phyloP scores from a whole-genome alignment of 1,140 invertebrate genomes.

The Conopomorpha cramerella region DNA sequence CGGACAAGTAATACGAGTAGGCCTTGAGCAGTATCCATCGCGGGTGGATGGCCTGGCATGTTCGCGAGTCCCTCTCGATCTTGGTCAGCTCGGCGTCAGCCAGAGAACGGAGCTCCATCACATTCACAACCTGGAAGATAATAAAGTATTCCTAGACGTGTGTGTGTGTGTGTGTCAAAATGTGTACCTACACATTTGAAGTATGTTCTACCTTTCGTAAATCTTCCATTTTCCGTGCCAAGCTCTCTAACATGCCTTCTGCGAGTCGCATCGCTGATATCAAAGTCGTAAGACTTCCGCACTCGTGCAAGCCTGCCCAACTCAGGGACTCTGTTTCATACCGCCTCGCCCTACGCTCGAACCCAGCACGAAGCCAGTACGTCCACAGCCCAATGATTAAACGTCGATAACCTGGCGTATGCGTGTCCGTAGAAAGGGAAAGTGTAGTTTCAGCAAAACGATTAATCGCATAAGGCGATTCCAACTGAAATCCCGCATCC shows the following conservation, averaged over 20 bases:
- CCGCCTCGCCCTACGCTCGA: constrained; percentile 24
- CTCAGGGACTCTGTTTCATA: constrained; percentile 37
- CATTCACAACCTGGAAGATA: constrained; percentile 31
- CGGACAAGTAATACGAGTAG: constrained; percentile 25
- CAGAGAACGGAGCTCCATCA: constrained; percentile 42
- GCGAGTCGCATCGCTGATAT: constrained; percentile 35
- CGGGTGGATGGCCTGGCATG: constrained; percentile 20
- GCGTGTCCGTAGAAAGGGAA: constrained; percentile 15
- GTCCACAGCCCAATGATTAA: constrained; percentile 37
- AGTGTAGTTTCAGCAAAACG: constrained; percentile 28
- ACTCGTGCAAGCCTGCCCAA: constrained; percentile 18
- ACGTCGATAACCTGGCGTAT: constrained; percentile 20
- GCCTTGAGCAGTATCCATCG: constrained; percentile 33
- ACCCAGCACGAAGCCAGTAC: constrained; percentile 33
- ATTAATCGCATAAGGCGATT: constrained; percentile 33
- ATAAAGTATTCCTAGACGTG: not conserved
- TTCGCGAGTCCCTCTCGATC: constrained; percentile 29
- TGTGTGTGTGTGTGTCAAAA: not conserved
- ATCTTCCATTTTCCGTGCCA: constrained; percentile 43
- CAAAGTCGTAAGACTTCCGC: constrained; percentile 21
- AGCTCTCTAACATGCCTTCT: constrained; percentile 45
- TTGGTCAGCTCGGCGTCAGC: constrained; percentile 30
- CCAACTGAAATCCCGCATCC: constrained; percentile 47
- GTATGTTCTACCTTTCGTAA: constrained; percentile 42
- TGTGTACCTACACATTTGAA: no score